phyloP scores from a whole-genome alignment of 1,140 invertebrate species.

The Hetaerina americana region DNA sequence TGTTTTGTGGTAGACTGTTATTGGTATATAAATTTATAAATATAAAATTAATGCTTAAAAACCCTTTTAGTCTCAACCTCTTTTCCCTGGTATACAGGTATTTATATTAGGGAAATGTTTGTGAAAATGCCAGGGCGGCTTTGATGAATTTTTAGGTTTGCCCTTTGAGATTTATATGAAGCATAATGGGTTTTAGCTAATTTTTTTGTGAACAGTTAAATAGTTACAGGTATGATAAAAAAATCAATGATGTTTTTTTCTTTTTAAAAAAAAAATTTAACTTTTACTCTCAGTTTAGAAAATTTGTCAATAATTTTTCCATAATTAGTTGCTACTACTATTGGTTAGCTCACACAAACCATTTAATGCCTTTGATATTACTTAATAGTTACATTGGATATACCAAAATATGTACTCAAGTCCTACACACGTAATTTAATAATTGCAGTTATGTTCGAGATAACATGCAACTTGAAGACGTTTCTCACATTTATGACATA shows the following conservation, averaged over 20 bases:
- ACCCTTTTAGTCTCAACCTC: conserved; percentile 22
- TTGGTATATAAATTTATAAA: too few relatives aligned
- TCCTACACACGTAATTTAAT: neutral
- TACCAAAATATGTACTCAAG: neutral
- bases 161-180: neutral
- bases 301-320: too few relatives aligned
- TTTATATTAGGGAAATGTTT: too few relatives aligned
- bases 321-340: neutral
- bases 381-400: neutral
- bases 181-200: neutral
- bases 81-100: conserved; percentile 15
- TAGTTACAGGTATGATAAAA: neutral
- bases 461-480: neutral
- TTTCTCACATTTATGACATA: neutral
- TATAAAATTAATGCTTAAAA: too few relatives aligned
- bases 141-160: too few relatives aligned
- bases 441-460: neutral
- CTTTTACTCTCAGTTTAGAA: neutral
- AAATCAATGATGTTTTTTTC: neutral
- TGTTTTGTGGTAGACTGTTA: too few relatives aligned
- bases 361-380: neutral
- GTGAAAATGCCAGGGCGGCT: neutral
- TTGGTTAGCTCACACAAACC: neutral
- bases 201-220: neutral
- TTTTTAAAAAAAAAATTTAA: neutral